Conservation (phyloP, 2,113 vertebrate species). For the Tragelaphus imberbis region DNA sequence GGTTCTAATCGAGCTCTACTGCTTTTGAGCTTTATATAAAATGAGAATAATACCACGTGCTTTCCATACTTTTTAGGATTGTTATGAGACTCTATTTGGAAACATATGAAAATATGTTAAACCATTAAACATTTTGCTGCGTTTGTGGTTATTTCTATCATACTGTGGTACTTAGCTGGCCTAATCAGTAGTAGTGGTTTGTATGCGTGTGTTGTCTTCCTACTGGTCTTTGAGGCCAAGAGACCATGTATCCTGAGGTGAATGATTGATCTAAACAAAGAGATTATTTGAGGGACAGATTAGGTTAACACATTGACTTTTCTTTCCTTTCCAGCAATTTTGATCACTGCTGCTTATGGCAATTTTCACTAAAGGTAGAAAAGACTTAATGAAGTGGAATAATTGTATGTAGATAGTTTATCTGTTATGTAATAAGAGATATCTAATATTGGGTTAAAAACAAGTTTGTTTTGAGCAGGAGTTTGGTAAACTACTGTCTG, state of each 20-base stretch:
- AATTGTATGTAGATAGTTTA: background rate
- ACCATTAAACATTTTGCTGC: background rate
- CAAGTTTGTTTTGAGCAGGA: background rate
- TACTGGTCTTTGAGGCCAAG: background rate
- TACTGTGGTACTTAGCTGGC: background rate
- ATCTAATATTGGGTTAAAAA: conserved; percentile 28
- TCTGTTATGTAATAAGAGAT: conserved; percentile 32
- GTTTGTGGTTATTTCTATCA: background rate
- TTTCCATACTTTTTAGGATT: background rate
- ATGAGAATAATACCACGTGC: background rate
- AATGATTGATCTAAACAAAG: conserved; percentile 16
- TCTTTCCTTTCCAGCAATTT: background rate
- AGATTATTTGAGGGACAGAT: background rate
- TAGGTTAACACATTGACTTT: background rate
- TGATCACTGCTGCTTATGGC: background rate
- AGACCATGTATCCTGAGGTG: background rate
- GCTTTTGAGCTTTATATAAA: conserved; percentile 26
- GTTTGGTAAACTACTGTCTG: background rate
- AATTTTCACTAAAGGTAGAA: background rate
- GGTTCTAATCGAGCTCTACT: background rate
- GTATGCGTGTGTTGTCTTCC: background rate
- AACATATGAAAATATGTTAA: background rate
- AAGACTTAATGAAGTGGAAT: background rate
- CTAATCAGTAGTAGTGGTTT: background rate
- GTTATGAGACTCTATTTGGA: background rate